Percentiles rank a stretch among this genome's conserved stretches.
Conservation (phyloP, 2,113 vertebrate genomes). For the Cyphomyrus plagiostoma region DNA sequence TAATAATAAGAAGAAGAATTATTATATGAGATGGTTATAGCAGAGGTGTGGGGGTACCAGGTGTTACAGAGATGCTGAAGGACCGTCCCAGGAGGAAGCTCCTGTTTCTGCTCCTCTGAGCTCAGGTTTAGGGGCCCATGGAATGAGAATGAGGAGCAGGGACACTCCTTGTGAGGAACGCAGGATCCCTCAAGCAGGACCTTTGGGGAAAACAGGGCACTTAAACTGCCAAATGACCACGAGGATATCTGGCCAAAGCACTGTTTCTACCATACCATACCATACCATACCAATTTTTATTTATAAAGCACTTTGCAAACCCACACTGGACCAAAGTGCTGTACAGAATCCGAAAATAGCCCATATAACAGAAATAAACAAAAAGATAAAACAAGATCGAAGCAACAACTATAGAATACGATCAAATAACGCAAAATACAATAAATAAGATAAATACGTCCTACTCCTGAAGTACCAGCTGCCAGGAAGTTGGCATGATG, state of each 20-base stretch:
- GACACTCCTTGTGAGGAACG: constrained; percentile 51
- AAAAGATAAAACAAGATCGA: too few relatives aligned
- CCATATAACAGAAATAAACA: too few relatives aligned
- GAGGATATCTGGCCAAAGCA: not conserved
- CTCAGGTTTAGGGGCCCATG: constrained; percentile 49
- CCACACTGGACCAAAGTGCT: too few relatives aligned
- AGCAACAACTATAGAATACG: too few relatives aligned
- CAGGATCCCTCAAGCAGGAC: constrained; percentile 61
- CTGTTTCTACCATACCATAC: too few relatives aligned
- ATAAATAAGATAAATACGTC: too few relatives aligned
- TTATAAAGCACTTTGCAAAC: too few relatives aligned
- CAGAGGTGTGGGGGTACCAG: constrained; percentile 58
- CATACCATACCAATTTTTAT: too few relatives aligned
- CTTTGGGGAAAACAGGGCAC: constrained; percentile 42
- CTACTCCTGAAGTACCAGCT: too few relatives aligned
- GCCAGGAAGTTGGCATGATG: too few relatives aligned
- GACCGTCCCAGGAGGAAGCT: constrained; percentile 51
- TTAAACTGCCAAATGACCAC: not conserved
- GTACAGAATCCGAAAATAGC: too few relatives aligned
- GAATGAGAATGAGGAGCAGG: constrained; percentile 53
- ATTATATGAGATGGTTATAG: not conserved
- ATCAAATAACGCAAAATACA: too few relatives aligned
- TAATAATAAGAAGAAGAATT: not conserved
- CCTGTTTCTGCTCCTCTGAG: constrained; percentile 35
- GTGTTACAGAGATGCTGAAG: constrained; percentile 64